Evolutionary conservation across 2,797 vertebrate species (phyloP).

Genomic region (Molossus alvarezi): DNA sequence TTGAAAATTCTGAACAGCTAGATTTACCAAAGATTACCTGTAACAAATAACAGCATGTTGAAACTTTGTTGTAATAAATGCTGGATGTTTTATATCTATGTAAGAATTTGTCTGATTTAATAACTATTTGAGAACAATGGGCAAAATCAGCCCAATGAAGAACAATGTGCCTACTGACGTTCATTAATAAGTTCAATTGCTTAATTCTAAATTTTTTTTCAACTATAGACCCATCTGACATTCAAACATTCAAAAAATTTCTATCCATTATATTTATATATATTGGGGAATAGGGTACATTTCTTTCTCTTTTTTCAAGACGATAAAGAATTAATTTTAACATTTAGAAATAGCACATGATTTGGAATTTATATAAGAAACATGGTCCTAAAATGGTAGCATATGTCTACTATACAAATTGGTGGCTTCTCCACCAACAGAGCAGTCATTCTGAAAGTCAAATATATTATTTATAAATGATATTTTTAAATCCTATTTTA

Average conservation of each 20-base stretch:
- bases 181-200: conserved; percentile 65
- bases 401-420: conserved; percentile 35
- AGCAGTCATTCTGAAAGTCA: conserved; percentile 60
- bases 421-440: conserved; percentile 53
- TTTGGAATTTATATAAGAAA: conserved; percentile 70
- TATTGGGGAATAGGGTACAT: conserved; percentile 51
- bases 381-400: not conserved
- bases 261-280: conserved; percentile 61
- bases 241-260: conserved; percentile 74
- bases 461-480: conserved; percentile 57
- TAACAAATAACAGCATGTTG: conserved; percentile 87
- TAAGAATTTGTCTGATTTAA: conserved; percentile 80
- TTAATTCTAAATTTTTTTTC: conserved; percentile 69
- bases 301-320: conserved; percentile 69
- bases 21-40: conserved; percentile 99
- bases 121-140: conserved; percentile 80
- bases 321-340: conserved; percentile 57
- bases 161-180: conserved; percentile 79
- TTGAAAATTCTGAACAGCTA: conserved; percentile 98
- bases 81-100: conserved; percentile 82
- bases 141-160: conserved; percentile 81
- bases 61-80: conserved; percentile 85
- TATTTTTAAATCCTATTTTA: conserved; percentile 54
- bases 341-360: conserved; percentile 47
- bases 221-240: conserved; percentile 66